Conservation (phyloP, 2,797 vertebrate species). For the Champsocephalus gunnari region DNA sequence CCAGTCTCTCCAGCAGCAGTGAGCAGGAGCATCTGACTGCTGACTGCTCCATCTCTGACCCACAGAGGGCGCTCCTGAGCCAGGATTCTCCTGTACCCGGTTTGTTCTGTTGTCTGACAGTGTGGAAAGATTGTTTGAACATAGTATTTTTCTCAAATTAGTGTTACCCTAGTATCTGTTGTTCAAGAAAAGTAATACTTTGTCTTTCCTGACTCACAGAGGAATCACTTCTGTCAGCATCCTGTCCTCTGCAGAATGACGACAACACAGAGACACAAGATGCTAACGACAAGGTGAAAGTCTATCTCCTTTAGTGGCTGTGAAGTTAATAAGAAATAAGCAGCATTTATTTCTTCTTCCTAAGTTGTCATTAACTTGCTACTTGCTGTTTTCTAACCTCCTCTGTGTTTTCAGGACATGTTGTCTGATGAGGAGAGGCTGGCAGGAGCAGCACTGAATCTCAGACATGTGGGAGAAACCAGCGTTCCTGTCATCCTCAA, state of each 20-base stretch:
- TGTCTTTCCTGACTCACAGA: constrained; percentile 27
- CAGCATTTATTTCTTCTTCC: neutral
- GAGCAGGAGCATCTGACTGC: constrained; percentile 23
- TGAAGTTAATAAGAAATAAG: neutral
- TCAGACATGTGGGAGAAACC: constrained; percentile 85
- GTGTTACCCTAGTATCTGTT: neutral
- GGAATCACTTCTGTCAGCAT: constrained; percentile 35
- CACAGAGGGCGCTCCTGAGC: constrained; percentile 55
- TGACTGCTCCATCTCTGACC: constrained; percentile 46
- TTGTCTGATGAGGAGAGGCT: constrained; percentile 77
- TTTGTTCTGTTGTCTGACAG: constrained; percentile 38
- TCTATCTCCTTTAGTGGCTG: neutral
- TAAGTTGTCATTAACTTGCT: neutral
- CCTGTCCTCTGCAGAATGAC: constrained; percentile 47
- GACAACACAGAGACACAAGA: constrained; percentile 14
- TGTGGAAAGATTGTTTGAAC: neutral
- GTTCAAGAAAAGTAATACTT: neutral
- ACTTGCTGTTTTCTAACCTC: neutral
- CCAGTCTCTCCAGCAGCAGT: constrained; percentile 23
- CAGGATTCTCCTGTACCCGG: constrained; percentile 53
- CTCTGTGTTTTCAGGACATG: constrained; percentile 49
- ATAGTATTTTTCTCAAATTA: rapidly evolving
- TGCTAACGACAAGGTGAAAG: constrained; percentile 59
- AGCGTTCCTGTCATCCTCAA: constrained; percentile 89
- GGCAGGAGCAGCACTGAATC: constrained; percentile 82